A percentile compares a stretch with the other conserved stretches of the same genome.
Evolutionary conservation across 2,113 vertebrate species (phyloP).

Genomic region (Hypomesus transpacificus): DNA sequence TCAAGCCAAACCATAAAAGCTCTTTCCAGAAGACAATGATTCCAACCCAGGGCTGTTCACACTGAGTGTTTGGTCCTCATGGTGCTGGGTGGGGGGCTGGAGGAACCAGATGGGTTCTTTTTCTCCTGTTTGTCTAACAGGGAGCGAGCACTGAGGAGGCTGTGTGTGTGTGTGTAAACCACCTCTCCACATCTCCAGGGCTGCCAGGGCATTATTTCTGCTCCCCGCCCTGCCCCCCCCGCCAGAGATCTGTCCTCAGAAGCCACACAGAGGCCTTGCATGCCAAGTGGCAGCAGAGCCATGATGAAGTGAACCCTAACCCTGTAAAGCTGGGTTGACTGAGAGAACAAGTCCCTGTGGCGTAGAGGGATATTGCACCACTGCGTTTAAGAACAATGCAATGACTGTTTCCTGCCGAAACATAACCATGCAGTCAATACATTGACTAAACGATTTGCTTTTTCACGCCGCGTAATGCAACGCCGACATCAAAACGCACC

Average conservation of each 20-base stretch:
- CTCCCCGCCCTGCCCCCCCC: constrained; percentile 42
- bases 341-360: neutral
- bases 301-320: constrained; percentile 44
- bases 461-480: too few relatives aligned
- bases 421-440: too few relatives aligned
- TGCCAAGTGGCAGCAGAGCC: constrained; percentile 29
- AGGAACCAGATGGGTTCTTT: constrained; percentile 85
- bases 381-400: neutral
- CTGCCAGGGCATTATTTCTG: constrained; percentile 72
- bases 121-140: constrained; percentile 81
- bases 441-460: too few relatives aligned
- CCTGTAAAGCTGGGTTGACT: constrained; percentile 27
- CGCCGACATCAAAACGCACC: too few relatives aligned
- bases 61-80: constrained; percentile 76
- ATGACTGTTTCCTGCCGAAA: neutral
- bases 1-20: too few relatives aligned
- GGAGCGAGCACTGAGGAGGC: constrained; percentile 76
- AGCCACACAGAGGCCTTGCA: constrained; percentile 39
- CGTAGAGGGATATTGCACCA: neutral
- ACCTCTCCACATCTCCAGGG: constrained; percentile 69
- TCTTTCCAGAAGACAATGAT: too few relatives aligned
- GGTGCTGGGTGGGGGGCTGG: constrained; percentile 56
- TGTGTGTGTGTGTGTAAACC: constrained; percentile 49
- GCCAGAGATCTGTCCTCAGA: constrained; percentile 47
- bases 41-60: constrained; percentile 37